Conservation (phyloP, 2,797 vertebrate genomes). For the Diceros bicornis region DNA sequence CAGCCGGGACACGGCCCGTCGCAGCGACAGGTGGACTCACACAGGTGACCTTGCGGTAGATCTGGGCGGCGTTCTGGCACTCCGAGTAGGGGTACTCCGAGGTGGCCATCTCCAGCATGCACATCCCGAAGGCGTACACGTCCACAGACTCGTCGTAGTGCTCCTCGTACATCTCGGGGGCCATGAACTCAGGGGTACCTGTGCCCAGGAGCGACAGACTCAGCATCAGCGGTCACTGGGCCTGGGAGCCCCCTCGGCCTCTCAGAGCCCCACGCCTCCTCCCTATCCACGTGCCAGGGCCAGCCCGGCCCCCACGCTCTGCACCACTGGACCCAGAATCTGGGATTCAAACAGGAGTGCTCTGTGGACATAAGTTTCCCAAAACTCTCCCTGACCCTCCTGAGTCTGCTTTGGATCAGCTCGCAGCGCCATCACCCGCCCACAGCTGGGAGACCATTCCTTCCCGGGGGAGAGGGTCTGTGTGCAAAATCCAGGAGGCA, state of each 20-base stretch:
- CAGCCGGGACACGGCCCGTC: accelerated
- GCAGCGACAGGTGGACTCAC: constrained; percentile 91
- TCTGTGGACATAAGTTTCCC: not conserved
- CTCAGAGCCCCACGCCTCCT: not conserved
- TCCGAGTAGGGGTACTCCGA: constrained; percentile 99
- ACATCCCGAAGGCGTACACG: constrained; percentile 99
- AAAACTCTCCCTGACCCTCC: not conserved
- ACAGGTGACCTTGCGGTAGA: constrained; percentile 99
- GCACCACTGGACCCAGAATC: accelerated
- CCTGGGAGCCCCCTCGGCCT: not conserved
- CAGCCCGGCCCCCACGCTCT: not conserved
- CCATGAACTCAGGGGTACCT: constrained; percentile 99
- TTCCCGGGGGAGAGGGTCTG: not conserved
- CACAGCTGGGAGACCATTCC: not conserved
- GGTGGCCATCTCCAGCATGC: constrained; percentile 99
- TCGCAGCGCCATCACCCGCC: no score
- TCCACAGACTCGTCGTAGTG: constrained; percentile 99
- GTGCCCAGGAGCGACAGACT: constrained; percentile 40
- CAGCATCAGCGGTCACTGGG: not conserved
- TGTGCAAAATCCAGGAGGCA: not conserved
- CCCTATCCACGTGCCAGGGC: not conserved
- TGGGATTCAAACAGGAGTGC: not conserved
- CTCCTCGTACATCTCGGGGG: constrained; percentile 99
- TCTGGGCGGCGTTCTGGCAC: constrained; percentile 99
- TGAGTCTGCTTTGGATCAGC: not conserved